Conservation (phyloP, 2,797 vertebrate species). For the Protonibea diacanthus region DNA sequence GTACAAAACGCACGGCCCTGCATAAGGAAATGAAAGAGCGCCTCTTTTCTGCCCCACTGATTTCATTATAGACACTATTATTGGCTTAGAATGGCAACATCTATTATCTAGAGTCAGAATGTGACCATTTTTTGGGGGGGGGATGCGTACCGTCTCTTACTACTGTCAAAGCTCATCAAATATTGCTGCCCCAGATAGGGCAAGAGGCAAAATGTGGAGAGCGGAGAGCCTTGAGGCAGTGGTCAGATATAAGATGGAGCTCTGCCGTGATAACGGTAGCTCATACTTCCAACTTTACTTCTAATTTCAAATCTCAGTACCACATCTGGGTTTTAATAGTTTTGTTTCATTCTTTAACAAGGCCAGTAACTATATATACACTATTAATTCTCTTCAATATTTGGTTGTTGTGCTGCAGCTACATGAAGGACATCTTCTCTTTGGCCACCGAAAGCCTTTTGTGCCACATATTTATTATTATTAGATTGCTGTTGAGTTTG, state of each 20-base stretch:
- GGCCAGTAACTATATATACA: background rate
- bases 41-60: slow-evolving; percentile 87
- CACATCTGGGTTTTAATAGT: background rate
- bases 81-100: slow-evolving; percentile 88
- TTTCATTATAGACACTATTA: slow-evolving; percentile 90
- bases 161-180: slow-evolving; percentile 83
- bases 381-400: background rate
- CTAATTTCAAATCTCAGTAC: background rate
- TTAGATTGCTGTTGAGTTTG: background rate
- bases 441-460: background rate
- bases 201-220: slow-evolving; percentile 63
- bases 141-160: slow-evolving; percentile 80
- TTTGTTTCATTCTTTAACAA: slow-evolving; percentile 7
- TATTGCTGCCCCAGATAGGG: slow-evolving; percentile 76
- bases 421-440: background rate
- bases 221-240: slow-evolving; percentile 61
- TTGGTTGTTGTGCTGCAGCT: slow-evolving; percentile 1
- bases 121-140: slow-evolving; percentile 73
- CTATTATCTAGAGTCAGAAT: slow-evolving; percentile 85
- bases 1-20: slow-evolving; percentile 79
- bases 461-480: background rate
- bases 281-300: slow-evolving; percentile 27
- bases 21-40: slow-evolving; percentile 88
- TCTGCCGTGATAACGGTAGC: slow-evolving; percentile 26
- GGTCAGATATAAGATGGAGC: slow-evolving; percentile 65